Conservation (phyloP, 2,113 vertebrate genomes). For the Reinhardtius hippoglossoides region DNA sequence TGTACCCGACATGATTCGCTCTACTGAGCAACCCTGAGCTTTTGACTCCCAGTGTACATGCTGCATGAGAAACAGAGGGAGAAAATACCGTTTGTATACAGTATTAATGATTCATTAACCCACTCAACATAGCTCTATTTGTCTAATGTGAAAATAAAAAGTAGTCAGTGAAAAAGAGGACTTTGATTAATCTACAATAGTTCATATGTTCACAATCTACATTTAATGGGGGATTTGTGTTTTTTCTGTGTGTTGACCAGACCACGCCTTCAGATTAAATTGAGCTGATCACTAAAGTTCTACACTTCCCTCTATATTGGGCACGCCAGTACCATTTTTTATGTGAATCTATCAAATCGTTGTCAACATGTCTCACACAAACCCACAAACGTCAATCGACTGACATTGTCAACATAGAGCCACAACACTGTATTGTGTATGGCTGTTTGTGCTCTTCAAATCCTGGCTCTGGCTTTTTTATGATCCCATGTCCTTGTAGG, state of each 20-base stretch:
- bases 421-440: background rate
- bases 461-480: conserved; percentile 19
- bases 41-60: background rate
- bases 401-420: background rate
- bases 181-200: too few relatives aligned
- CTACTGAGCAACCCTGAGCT: background rate
- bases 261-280: too few relatives aligned
- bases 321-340: background rate
- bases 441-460: conserved; percentile 18
- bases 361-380: background rate
- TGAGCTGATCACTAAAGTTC: background rate
- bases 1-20: background rate
- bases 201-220: too few relatives aligned
- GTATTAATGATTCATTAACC: background rate
- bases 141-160: background rate
- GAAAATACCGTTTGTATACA: background rate
- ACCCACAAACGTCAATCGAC: background rate
- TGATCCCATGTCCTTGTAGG: conserved; percentile 36
- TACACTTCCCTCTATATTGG: background rate
- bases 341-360: background rate
- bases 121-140: background rate
- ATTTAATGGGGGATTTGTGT: too few relatives aligned
- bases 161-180: too few relatives aligned
- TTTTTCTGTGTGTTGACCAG: too few relatives aligned
- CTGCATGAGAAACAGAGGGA: background rate